Evolutionary conservation across 2,797 vertebrate species (phyloP).

Genomic region (Propithecus deckenii): DNA sequence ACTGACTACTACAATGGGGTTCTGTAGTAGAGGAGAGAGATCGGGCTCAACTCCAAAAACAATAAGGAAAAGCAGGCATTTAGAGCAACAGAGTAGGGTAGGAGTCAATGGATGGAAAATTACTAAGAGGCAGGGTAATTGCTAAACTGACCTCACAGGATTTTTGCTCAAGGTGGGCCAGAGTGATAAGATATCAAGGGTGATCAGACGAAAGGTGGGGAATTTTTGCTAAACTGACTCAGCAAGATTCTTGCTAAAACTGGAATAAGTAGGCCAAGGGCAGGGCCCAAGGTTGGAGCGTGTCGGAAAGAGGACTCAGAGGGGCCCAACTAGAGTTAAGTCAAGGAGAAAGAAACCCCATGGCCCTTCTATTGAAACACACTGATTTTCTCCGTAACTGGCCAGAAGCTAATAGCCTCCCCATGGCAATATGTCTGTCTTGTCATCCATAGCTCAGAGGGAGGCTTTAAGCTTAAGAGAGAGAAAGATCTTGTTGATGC

Average conservation of each 20-base stretch:
- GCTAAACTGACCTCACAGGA: not conserved
- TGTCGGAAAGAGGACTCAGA: not conserved
- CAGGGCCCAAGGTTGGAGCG: not conserved
- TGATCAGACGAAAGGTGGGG: not conserved
- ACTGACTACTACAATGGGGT: not conserved
- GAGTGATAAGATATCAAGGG: not conserved
- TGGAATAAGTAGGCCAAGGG: not conserved
- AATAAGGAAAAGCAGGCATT: not conserved
- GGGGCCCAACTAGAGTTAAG: not conserved
- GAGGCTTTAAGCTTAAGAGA: not conserved
- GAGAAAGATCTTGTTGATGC: not conserved
- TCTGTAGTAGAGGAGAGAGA: not conserved
- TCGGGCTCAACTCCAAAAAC: not conserved
- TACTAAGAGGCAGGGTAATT: not conserved
- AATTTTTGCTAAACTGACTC: not conserved
- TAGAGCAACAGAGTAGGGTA: rapidly evolving
- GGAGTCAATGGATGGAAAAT: not conserved
- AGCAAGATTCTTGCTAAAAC: not conserved
- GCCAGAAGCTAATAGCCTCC: not conserved
- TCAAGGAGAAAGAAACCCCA: not conserved
- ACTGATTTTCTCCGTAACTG: not conserved
- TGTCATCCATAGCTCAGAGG: not conserved
- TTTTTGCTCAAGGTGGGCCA: not conserved
- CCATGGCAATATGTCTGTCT: not conserved
- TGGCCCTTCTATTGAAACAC: not conserved